Conservation (phyloP, 2,113 vertebrate species). For the Actenoides hombroni region DNA sequence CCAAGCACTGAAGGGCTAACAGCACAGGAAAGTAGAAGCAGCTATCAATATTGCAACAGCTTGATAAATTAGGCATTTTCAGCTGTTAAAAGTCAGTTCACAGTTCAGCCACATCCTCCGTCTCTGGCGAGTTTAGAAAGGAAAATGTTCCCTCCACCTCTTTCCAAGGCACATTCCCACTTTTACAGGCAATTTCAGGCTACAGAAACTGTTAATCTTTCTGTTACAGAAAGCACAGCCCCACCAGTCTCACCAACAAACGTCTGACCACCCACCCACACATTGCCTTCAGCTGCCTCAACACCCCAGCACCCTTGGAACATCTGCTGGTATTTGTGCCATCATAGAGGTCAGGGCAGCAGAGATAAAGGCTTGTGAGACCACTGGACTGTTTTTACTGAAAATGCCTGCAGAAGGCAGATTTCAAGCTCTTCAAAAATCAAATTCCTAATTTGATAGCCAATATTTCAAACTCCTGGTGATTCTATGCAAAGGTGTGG, state of each 20-base stretch:
- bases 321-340: rapidly evolving
- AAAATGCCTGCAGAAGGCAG: background rate
- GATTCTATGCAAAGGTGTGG: background rate
- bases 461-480: background rate
- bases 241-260: background rate
- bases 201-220: background rate
- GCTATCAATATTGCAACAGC: background rate
- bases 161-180: background rate
- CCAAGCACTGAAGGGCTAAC: background rate
- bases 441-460: background rate
- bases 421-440: background rate
- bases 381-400: background rate
- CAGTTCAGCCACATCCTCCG: background rate
- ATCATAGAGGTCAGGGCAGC: background rate
- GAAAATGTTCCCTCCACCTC: background rate
- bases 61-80: background rate
- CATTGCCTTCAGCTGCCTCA: background rate
- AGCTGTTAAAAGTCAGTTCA: background rate
- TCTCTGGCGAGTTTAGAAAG: background rate
- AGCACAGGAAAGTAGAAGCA: background rate
- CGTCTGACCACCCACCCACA: rapidly evolving
- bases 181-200: background rate
- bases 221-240: background rate
- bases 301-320: background rate
- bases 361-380: background rate